These are phyloP conservation scores for Rousettus leschenaultii DNA, from an alignment of 2,113 vertebrate species.

Conservation along the genomic window DNA sequence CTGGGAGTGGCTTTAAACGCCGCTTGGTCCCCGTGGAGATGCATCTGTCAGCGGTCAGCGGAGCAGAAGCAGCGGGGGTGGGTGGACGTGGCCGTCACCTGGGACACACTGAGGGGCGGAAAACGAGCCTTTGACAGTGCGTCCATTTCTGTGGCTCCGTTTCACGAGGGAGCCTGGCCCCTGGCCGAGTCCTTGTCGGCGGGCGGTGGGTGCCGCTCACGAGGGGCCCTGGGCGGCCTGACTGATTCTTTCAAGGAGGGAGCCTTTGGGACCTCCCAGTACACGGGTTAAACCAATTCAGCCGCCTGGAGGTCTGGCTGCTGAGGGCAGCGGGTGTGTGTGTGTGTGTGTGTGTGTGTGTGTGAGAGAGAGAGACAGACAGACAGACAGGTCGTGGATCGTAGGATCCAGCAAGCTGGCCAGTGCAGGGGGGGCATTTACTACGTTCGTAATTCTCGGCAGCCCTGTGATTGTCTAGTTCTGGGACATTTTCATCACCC, in stretches of 20 bases:
- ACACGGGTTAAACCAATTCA: fast-evolving
- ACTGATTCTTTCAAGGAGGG: too few relatives aligned
- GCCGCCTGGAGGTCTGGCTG: fast-evolving
- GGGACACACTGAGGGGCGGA: fast-evolving
- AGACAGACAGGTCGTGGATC: too few relatives aligned
- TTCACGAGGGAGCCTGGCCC: background rate
- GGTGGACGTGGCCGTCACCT: fast-evolving
- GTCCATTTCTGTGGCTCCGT: fast-evolving
- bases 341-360: fast-evolving
- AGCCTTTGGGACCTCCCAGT: background rate
- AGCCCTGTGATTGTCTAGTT: fast-evolving
- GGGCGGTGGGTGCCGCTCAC: too few relatives aligned
- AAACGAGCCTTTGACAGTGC: fast-evolving
- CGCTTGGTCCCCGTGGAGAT: too few relatives aligned
- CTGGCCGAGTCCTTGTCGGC: fast-evolving
- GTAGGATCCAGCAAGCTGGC: too few relatives aligned
- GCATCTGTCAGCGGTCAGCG: fast-evolving
- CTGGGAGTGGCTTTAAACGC: background rate
- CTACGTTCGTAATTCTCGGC: too few relatives aligned
- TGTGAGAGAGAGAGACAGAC: too few relatives aligned
- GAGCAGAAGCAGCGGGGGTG: fast-evolving
- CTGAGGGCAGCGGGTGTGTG: fast-evolving
- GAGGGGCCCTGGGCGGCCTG: fast-evolving
- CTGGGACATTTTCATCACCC: background rate
- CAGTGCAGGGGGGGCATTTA: too few relatives aligned